phyloP scores from a whole-genome alignment of 2,113 vertebrate species.

The Strix aluco region DNA sequence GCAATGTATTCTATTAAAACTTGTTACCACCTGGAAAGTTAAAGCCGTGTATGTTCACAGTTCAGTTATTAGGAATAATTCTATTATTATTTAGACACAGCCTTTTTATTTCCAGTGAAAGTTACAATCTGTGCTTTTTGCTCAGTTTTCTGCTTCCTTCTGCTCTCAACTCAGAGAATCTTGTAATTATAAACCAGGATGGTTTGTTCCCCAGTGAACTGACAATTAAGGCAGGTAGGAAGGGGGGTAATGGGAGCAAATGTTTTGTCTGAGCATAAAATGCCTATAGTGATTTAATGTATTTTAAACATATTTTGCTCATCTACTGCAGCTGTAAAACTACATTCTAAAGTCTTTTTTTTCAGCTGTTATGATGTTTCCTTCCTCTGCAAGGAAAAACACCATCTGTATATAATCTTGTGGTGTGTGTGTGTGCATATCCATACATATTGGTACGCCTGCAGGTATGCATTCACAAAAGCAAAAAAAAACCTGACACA shows the following conservation, averaged over 20 bases:
- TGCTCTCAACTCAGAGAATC: not conserved
- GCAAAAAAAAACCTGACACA: not conserved
- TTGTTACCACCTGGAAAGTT: not conserved
- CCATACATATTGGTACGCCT: fast-evolving
- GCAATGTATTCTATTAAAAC: not conserved
- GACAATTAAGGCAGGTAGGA: not conserved
- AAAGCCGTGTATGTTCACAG: not conserved
- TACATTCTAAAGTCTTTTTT: not conserved
- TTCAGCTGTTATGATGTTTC: not conserved
- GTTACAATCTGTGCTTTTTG: not conserved
- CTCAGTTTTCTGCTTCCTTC: not conserved
- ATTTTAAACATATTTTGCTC: not conserved
- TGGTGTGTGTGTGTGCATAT: not conserved
- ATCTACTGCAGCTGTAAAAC: not conserved
- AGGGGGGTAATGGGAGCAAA: not conserved
- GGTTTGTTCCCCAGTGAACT: not conserved
- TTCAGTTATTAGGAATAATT: not conserved
- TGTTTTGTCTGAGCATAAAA: not conserved
- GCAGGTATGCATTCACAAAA: not conserved
- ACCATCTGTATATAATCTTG: not conserved
- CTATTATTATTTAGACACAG: not conserved
- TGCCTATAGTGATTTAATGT: not conserved
- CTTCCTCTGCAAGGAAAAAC: not conserved
- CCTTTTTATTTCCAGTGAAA: not conserved
- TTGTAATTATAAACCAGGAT: not conserved